phyloP scores from a whole-genome alignment of 2,113 vertebrate species.

The Centropristis striata region DNA sequence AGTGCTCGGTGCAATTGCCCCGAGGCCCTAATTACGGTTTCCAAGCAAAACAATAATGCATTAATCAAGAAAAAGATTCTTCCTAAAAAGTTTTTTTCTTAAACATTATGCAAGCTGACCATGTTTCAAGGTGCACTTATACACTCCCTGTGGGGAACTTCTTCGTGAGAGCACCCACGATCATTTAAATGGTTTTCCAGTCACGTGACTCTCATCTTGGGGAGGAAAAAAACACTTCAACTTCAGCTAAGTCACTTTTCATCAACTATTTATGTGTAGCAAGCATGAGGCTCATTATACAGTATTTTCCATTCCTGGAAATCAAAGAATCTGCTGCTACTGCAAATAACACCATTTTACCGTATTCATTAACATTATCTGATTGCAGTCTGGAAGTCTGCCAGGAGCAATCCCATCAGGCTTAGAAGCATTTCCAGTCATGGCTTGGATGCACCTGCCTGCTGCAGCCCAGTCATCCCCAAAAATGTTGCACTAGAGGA shows the following conservation, averaged over 20 bases:
- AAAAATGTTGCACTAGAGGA: conserved; percentile 35
- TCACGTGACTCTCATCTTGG: conserved; percentile 16
- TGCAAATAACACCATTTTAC: conserved; percentile 50
- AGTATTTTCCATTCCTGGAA: conserved; percentile 47
- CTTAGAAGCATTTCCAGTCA: conserved; percentile 51
- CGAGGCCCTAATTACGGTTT: too few relatives aligned
- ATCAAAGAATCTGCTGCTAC: conserved; percentile 42
- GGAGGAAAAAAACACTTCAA: neutral
- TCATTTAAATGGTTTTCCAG: conserved; percentile 32
- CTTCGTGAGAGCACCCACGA: conserved; percentile 1
- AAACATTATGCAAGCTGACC: conserved; percentile 26
- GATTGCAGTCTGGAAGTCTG: conserved; percentile 61
- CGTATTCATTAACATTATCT: conserved; percentile 65
- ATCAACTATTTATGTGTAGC: conserved; percentile 62
- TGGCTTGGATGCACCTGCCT: conserved; percentile 46
- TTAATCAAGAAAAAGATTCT: conserved; percentile 12
- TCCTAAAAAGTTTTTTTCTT: neutral
- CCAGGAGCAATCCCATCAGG: conserved; percentile 64
- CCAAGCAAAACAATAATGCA: too few relatives aligned
- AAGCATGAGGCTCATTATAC: conserved; percentile 17
- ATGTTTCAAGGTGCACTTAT: neutral
- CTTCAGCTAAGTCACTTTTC: conserved; percentile 22
- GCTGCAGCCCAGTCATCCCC: conserved; percentile 33
- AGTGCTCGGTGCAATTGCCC: too few relatives aligned
- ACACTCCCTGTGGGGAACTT: neutral